These are phyloP conservation scores for Drosophila leonis DNA, from an alignment of 2,888 invertebrate species.

Conservation along the genomic window DNA sequence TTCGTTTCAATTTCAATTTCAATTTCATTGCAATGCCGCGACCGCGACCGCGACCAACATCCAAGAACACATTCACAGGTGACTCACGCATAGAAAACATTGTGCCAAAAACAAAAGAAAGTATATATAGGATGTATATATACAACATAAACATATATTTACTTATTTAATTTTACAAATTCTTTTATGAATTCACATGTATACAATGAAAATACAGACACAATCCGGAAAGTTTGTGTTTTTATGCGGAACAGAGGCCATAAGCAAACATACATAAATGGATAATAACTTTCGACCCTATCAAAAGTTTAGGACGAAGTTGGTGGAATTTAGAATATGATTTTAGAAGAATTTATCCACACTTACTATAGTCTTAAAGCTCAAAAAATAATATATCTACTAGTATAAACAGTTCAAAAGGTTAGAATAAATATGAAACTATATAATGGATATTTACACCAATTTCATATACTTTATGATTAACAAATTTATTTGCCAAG, in stretches of 20 bases:
- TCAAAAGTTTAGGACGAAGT: not conserved
- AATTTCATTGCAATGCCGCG: slow-evolving; percentile 72
- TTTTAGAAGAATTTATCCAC: not conserved
- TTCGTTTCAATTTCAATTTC: slow-evolving; percentile 49
- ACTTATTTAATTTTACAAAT: slow-evolving; percentile 1
- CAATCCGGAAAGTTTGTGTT: slow-evolving; percentile 7
- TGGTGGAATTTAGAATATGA: not conserved
- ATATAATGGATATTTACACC: not conserved
- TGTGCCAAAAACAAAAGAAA: slow-evolving; percentile 61
- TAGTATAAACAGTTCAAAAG: not conserved
- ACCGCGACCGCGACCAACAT: slow-evolving; percentile 63
- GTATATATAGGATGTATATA: not conserved
- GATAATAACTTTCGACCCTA: not conserved
- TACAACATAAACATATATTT: not conserved
- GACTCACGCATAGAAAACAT: slow-evolving; percentile 56
- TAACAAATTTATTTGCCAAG: not conserved
- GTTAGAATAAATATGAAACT: not conserved
- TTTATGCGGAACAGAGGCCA: slow-evolving; percentile 1
- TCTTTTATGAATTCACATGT: not conserved
- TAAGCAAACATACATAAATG: not conserved
- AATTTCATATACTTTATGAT: not conserved
- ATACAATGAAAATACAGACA: not conserved
- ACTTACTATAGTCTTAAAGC: not conserved
- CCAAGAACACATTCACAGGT: slow-evolving; percentile 40
- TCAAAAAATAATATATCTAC: not conserved